Base-by-base conservation (phyloP, 1,140 invertebrate genomes). In the Heliconius congener region DNA sequence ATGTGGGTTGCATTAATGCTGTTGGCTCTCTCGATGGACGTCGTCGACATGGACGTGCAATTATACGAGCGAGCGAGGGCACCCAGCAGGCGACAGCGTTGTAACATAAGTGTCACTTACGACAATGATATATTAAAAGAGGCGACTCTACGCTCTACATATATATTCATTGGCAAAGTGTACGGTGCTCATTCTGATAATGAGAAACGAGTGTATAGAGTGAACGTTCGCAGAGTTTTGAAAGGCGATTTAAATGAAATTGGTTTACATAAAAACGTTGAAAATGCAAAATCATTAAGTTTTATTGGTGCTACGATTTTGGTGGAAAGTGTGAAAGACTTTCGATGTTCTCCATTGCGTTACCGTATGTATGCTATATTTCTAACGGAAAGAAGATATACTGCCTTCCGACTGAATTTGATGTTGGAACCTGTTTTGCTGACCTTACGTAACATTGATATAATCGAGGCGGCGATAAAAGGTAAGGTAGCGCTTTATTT, bases 191-290 rank as follows among this genome's bases (percentile, higher is more conserved):
- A 82, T 66, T 81, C 76, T 18, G 78, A 60, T 71, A 87, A 86
- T 81, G 78, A 75, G 55, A 87, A 80, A 11, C 74, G 82, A 60
- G 77, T 86, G 27, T 93, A 91, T 76, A 90, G 87, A 86, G 91
- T 92, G 76, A 90, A 86, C 83, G 90, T 92, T 60, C 87, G 89
- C 46, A 85, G 91, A 57, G 90, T 92, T 66, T 83, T 93, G n/a
- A 93, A 93, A 71, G 91, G 91, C 76, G 90, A 93, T 88, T 82
- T 93, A 73, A 87, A 90, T 79, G 87, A 91, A 70, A 83, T 92
- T 52, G 87, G 87, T 50, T 84, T 87, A 27, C 71, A 76, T 57
- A 86, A 89, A 50, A 83, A 84, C 23, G 89, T 89, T 73, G 86
- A 87, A 37, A 83, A 77, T 50, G 74, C 84, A 70, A 85, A 86